Evolutionary conservation across 2,113 vertebrate genomes (phyloP), one percentile per base, ranked within the genome.

Genomic region (Acrocephalus arundinaceus): DNA sequence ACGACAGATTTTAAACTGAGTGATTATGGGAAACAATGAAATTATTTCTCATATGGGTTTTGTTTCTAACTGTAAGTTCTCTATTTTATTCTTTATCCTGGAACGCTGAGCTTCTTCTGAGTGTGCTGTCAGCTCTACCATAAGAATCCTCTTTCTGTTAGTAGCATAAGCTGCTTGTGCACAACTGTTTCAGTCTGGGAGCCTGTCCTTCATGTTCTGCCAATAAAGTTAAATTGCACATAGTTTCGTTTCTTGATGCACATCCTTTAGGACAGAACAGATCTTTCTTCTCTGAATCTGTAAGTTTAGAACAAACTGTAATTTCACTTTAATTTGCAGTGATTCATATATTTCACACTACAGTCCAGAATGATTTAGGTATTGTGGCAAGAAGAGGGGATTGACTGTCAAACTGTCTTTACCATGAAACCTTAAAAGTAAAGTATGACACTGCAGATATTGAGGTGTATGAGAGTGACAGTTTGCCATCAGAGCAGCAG

Each of bases 381-480:
- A 30, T 84, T 91, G 59, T 70, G 71, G 68, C 70, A 87, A 59
- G 84, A 84, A 35, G 59, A 55, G 19, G 31, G 51, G 62, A 86
- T 39, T 63, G 78, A 70, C 52, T 86, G 91, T 92, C 68, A 87
- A 87, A 67, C 51, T 89, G 68, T 92, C 74, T 89, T 91, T 95
- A 43, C 62, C 52, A 65, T 88, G 65, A 91, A 94, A 81, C 57
- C 37, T 67, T 89, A 58, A 66, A 91, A 79, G 78, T 93, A 59
- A 96, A 92, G 71, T 83, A 94, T 85, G 86, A 77, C 1, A 11
- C 58, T 94, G 81, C 81, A 87, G 89, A 84, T 94, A 85, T 41
- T 91, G 77, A 92, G 63, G 43, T 76, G 61, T 91, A 52, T 91
- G 61, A 92, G 76, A 85, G 71, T 89, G 96, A 91, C 84, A 91